These are phyloP conservation scores for Vanacampus margaritifer DNA, from an alignment of 2,113 vertebrate species.

Conservation along the genomic window DNA sequence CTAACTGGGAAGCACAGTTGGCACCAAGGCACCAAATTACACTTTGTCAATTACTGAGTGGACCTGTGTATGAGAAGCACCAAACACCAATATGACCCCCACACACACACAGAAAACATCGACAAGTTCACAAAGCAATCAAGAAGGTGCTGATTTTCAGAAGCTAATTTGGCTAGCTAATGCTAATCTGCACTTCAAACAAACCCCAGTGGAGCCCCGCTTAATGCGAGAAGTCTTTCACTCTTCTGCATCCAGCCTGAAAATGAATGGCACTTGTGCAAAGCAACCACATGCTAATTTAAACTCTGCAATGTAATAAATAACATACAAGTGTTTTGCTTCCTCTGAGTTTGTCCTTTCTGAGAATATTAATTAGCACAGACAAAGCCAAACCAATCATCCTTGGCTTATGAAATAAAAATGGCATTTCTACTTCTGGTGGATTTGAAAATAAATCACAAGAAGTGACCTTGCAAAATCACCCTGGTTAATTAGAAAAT, in stretches of 20 bases:
- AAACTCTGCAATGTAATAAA: background rate
- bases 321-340: background rate
- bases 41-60: background rate
- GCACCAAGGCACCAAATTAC: background rate
- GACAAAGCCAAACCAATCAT: slow-evolving; percentile 25
- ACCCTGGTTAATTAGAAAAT: slow-evolving; percentile 18
- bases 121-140: background rate
- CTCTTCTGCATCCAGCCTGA: background rate
- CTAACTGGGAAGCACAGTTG: too few species aligned
- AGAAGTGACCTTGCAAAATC: slow-evolving; percentile 2
- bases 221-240: background rate
- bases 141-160: background rate
- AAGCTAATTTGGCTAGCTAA: background rate
- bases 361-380: slow-evolving; percentile 24
- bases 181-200: background rate
- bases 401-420: slow-evolving; percentile 36
- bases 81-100: background rate
- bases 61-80: background rate
- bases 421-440: slow-evolving; percentile 22
- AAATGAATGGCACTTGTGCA: background rate
- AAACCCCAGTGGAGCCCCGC: background rate
- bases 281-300: background rate
- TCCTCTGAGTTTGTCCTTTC: background rate
- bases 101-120: background rate
- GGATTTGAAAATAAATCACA: slow-evolving; percentile 19